Evolutionary conservation across 2,888 invertebrate genomes (phyloP), one percentile per base, ranked within the genome.

Genomic region (Achlya flavicornis): DNA sequence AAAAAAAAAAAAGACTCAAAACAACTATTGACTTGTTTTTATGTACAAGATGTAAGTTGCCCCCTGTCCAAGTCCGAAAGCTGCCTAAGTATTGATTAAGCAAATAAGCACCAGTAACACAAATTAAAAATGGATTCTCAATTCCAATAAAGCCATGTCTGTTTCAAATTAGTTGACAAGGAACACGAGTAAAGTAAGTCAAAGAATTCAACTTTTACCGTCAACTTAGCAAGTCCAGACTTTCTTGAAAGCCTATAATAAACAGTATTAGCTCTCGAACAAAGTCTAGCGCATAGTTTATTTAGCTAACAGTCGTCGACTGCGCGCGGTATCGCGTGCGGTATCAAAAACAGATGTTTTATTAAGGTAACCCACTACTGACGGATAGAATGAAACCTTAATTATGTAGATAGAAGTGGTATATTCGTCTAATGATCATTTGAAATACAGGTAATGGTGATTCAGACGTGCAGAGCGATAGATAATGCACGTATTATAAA

Each of bases 261-360:
- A 53, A 16, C 19, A 53, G 19, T 53, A 53, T 48, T 53, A 53
- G 53, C 53, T 53, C 19, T 53, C 48, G 19, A 60, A 33, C 38
- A 58, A 14, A n/a, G 58, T 58, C 35, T 38, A n/a, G 46, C 62
- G 68, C 41, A 73, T 69, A 63, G 66, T 57, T 71, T 72, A 71
- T 74, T 69, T 58, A 12, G 53, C 10, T n/a, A 53, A 53, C 53
- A 33, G 46, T 48, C 32, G 14, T 19, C 12, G 4, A 58, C 16
- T 62, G 48, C 46, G 46, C 16, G 26, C 59, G 61, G 65, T 43
- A 74, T 85, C 77, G 85, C 85, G 84, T 85, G 86, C 64, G 14
- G 19, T 62, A 58, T 65, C 67, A 67, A 73, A 73, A 78, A 76
- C 77, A 77, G 65, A 77, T 86, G 77, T 79, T 83, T 84, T 84